Evolutionary conservation across 1,140 invertebrate genomes (phyloP), one percentile per base, ranked within the genome.

Genomic region (Procambarus clarkii): DNA sequence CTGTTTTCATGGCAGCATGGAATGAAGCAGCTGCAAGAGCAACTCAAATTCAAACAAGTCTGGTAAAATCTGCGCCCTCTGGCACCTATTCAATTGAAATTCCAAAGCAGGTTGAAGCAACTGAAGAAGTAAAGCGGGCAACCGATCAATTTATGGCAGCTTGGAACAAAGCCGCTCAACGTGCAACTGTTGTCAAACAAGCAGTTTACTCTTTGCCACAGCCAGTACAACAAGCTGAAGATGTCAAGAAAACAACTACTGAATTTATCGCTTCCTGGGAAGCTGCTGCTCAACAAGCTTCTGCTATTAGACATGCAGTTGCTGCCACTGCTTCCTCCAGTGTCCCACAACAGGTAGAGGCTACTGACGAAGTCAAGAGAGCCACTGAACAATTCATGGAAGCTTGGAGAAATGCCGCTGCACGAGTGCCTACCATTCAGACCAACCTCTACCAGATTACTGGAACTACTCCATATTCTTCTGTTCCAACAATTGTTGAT

Each of bases 1-100:
- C 88, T 58, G 88, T 45, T 7, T 90, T 90, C 71, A 90, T 90
- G 88, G 88, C 88, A 24, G 88, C 88, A 13, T 90, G 88, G 88
- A 90, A 90, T 60, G 45, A 9, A 46, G 88, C 88, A 34, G 88
- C 88, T 77, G 45, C 60, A 24, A 64, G 80, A 34, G 88, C 88
- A 44, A 44, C 78, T 11, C 21, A 13, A 7, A 90, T 90, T 77
- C 45, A 74, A 45, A 3, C 46, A 24, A 46, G 48, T 2, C 48
- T 82, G 2, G 69, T 77, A 4, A 82, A 21, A 60, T 2, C 78
- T 18, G 48, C 80, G 21, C 54, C 74, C 3, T n/a, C 48, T 87
- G 86, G 74, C 44, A n/a, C 64, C 15, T 79, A 76, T 64, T 54
- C 86, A 45, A 50, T 87, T 8, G 48, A 87, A 1, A 7, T 64